Conservation (phyloP, 2,113 vertebrate species). For the Anarrhichthys ocellatus region DNA sequence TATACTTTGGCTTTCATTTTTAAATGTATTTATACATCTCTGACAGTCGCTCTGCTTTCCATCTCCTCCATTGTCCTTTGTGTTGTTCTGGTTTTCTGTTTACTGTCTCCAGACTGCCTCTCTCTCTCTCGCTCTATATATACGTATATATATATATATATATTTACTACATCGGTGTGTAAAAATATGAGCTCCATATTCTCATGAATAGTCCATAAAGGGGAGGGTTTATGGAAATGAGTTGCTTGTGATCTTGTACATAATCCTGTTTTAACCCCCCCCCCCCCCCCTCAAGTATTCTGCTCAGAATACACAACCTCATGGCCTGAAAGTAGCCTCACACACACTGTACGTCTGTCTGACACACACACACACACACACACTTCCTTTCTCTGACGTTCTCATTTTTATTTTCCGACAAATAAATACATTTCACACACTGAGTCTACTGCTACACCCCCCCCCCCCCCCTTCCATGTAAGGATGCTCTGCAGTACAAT, state of each 20-base stretch:
- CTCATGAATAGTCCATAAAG: constrained; percentile 48
- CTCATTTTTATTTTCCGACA: not conserved
- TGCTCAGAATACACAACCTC: not conserved
- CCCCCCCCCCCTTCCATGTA: constrained; percentile 11
- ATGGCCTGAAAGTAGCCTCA: not conserved
- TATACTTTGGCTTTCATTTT: not conserved
- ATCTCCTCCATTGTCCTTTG: not conserved
- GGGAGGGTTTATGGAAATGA: constrained; percentile 42
- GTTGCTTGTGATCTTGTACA: constrained; percentile 13
- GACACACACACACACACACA: not conserved
- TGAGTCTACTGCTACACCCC: not conserved
- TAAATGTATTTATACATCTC: not conserved
- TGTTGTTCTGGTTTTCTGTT: too few relatives aligned
- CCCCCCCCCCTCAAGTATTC: constrained; percentile 34
- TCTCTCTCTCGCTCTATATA: not conserved
- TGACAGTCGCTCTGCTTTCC: too few relatives aligned
- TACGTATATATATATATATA: not conserved
- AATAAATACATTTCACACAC: not conserved
- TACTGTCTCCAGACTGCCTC: too few relatives aligned
- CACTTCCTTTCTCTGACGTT: too few relatives aligned
- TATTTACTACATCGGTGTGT: not conserved
- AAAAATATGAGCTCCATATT: constrained; percentile 13
- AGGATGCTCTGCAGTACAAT: constrained; percentile 10
- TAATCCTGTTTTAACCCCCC: constrained; percentile 39
- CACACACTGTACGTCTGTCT: not conserved